Evolutionary conservation across 2,888 invertebrate species (phyloP), one percentile per base, ranked within the genome.

Genomic region (Leptinotarsa peninsularis): DNA sequence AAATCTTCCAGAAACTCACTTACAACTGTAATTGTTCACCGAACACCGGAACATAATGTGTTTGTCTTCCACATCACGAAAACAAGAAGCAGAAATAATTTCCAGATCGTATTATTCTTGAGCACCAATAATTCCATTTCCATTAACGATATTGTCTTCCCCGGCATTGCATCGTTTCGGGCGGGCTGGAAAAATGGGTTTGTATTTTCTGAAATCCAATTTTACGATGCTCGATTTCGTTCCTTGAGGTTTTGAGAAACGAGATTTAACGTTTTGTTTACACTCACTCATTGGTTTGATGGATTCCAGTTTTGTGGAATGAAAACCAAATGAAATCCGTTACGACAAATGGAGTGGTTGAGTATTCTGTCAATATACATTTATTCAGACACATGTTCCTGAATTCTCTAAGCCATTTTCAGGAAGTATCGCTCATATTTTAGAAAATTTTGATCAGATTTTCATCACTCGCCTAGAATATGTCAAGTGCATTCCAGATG

Each of bases 81-180:
- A 63, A 17, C 63, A n/a, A 63, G 43, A 2, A 58, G 23, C 58
- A 63, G 43, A 43, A 60, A 63, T 43, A 63, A 63, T 43, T 63
- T 43, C 13, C 63, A 43, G 33, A 63, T 63, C n/a, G 63, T 63
- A 63, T 63, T 63, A 63, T 63, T 63, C 63, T n/a, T 3, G 63
- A 63, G 43, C 63, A 27, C 43, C 43, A 43, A 63, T 63, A 18
- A 63, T 63, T 43, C 63, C 63, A 63, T 63, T 63, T 63, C 33
- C 63, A 63, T 63, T 43, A 63, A 33, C 43, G 63, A 63, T 63
- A 63, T 63, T 63, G 5, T 63, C 63, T 63, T 63, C 4, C 13
- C 10, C 33, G 43, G 4, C 63, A 17, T 63, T 7, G 43, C 33
- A 43, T 63, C 63, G 63, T 63, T 10, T 63, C 33, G 5, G 18